These are phyloP conservation scores for Numenius arquata DNA, from an alignment of 2,113 vertebrate genomes.

Conservation along the genomic window DNA sequence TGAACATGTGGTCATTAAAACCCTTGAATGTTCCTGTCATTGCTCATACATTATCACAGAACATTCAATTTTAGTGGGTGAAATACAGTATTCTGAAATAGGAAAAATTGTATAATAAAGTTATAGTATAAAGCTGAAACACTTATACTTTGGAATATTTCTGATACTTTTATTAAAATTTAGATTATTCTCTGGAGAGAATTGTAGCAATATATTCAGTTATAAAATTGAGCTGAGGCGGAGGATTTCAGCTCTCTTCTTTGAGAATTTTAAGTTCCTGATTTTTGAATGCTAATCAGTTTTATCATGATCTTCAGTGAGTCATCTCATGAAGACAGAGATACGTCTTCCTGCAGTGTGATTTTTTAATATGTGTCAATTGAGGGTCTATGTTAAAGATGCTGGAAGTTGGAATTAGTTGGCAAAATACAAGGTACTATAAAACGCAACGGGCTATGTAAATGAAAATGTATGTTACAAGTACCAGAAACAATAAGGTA, in stretches of 20 bases:
- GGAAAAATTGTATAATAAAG: neutral
- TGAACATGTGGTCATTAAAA: neutral
- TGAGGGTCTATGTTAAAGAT: neutral
- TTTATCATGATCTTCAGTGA: neutral
- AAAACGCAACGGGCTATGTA: neutral
- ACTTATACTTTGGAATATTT: neutral
- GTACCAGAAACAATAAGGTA: neutral
- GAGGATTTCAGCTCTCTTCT: neutral
- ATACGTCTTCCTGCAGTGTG: neutral
- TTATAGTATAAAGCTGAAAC: neutral
- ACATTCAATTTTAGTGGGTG: neutral
- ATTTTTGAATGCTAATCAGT: neutral
- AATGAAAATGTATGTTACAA: neutral
- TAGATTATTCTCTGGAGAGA: neutral
- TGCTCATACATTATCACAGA: neutral
- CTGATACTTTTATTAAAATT: neutral
- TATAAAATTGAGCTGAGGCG: neutral
- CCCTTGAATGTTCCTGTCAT: neutral
- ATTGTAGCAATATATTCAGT: neutral
- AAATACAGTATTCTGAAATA: neutral
- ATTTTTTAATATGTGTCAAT: neutral
- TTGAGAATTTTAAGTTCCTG: neutral
- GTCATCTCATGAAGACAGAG: neutral
- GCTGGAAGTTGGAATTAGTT: neutral
- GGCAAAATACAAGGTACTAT: neutral